These are phyloP conservation scores for Tragulus kanchil DNA, from an alignment of 2,113 vertebrate species.

Conservation along the genomic window DNA sequence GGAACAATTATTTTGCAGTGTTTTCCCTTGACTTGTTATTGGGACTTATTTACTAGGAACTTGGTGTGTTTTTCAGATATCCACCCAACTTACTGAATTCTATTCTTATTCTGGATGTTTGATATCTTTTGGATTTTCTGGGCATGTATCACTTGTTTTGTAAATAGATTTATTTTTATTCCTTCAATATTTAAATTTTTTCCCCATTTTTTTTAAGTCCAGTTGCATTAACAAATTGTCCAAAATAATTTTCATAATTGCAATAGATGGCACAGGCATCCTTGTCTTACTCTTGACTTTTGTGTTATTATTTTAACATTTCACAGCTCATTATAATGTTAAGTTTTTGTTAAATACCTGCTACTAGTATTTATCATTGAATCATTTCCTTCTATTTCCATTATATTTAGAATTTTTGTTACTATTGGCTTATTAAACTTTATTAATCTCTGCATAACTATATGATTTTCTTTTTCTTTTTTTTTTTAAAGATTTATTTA, in stretches of 20 bases:
- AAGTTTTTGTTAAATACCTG: neutral
- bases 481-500: too few species aligned
- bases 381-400: neutral
- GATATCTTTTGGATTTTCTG: neutral
- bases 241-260: constrained; percentile 5
- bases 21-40: neutral
- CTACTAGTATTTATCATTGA: neutral
- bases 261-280: neutral
- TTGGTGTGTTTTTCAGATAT: neutral
- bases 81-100: neutral
- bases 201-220: neutral
- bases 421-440: neutral
- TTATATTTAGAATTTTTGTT: neutral
- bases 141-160: neutral
- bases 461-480: too few species aligned
- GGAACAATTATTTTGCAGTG: neutral
- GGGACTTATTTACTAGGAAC: neutral
- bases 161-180: neutral
- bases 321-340: neutral
- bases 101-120: neutral
- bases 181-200: neutral
- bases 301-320: constrained; percentile 2
- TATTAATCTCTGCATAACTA: neutral
- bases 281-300: neutral
- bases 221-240: neutral